A percentile compares a stretch with the other conserved stretches of the same genome.
Conservation (phyloP, 2,888 invertebrate genomes). For the Flexamia atlantica region DNA sequence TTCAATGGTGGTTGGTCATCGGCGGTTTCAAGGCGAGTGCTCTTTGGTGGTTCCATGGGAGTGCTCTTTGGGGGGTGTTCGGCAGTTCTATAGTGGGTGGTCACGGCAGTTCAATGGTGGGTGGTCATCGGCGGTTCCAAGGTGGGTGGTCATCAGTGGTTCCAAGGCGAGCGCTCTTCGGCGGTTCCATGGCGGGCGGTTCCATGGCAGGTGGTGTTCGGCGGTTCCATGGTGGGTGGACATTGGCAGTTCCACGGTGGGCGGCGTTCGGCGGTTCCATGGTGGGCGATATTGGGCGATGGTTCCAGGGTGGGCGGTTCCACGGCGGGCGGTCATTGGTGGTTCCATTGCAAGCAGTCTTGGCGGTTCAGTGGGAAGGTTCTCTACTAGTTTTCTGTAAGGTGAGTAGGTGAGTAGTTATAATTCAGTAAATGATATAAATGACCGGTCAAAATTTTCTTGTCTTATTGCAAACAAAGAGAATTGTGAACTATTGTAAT, state of each 20-base stretch:
- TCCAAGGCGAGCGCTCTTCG: background rate
- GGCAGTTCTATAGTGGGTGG: background rate
- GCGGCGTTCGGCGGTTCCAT: background rate
- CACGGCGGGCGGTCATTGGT: background rate
- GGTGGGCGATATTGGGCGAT: background rate
- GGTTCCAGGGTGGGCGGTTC: background rate
- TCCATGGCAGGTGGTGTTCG: background rate
- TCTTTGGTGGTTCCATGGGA: background rate
- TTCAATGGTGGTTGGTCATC: background rate
- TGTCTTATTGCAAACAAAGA: no score
- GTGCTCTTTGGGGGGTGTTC: background rate
- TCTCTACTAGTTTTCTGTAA: no score
- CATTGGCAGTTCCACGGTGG: background rate
- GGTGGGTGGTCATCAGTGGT: background rate
- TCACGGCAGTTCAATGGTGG: background rate
- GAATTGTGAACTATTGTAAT: no score
- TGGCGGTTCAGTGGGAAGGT: no score
- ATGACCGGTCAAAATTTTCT: no score
- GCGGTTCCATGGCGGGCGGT: conserved; percentile 1
- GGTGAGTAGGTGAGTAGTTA: no score
- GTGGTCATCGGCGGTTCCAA: background rate
- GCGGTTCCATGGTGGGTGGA: background rate
- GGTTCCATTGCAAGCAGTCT: background rate
- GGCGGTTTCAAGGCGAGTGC: background rate
- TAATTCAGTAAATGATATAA: no score